Evolutionary conservation across 1,140 invertebrate species (phyloP).

Genomic region (Drosophila chauvacae): DNA sequence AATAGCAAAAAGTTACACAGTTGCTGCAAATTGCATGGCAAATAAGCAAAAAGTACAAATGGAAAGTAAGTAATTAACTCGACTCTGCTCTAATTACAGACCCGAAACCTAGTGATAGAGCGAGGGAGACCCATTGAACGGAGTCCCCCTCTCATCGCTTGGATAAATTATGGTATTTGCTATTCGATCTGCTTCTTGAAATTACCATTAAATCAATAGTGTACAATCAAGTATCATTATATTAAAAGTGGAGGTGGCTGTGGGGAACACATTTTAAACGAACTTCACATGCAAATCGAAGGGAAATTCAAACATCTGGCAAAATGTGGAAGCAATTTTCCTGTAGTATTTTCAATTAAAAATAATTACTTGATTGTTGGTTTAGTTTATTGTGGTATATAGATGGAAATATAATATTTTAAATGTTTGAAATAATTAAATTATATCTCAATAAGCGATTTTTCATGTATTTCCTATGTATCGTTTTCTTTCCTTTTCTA

Average conservation of each 20-base stretch:
- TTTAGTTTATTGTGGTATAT: neutral
- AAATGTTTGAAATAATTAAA: neutral
- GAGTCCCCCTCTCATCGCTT: too few species aligned
- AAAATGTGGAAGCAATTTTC: neutral
- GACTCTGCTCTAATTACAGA: slow-evolving; percentile 41
- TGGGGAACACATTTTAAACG: slow-evolving; percentile 3
- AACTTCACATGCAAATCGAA: slow-evolving; percentile 23
- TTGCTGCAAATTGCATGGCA: slow-evolving; percentile 5
- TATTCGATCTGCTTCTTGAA: slow-evolving; percentile 1
- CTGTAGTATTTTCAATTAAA: slow-evolving; percentile 2
- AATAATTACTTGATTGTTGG: neutral
- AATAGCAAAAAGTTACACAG: slow-evolving; percentile 28
- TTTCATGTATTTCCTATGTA: neutral
- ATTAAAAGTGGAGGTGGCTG: neutral
- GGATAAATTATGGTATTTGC: slow-evolving; percentile 23
- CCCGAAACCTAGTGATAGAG: slow-evolving; percentile 2
- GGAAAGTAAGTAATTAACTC: slow-evolving; percentile 52
- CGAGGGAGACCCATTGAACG: slow-evolving; percentile 4
- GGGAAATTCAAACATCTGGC: slow-evolving; percentile 9
- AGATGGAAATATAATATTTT: neutral
- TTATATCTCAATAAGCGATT: neutral
- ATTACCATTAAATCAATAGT: slow-evolving; percentile 25
- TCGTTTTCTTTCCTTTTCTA: neutral
- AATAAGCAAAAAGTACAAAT: slow-evolving; percentile 21
- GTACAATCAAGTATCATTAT: slow-evolving; percentile 33